A percentile compares a stretch with the other conserved stretches of the same genome.
phyloP scores from a whole-genome alignment of 2,113 vertebrate genomes.

The Dipodomys merriami region DNA sequence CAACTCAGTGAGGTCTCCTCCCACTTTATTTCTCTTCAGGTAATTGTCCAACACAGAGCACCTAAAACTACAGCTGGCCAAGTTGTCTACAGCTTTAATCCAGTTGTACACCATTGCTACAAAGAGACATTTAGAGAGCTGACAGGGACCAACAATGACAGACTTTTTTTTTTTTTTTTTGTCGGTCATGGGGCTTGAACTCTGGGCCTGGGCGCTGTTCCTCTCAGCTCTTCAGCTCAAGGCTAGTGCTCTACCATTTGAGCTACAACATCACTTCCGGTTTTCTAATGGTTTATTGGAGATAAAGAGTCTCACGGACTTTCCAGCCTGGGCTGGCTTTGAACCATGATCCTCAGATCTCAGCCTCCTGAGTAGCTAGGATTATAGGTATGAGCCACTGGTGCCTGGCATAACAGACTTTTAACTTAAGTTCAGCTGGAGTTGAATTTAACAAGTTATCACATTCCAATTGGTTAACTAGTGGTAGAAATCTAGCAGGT shows the following conservation, averaged over 20 bases:
- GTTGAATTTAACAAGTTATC: background rate
- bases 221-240: no score
- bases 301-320: no score
- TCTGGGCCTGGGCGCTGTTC: no score
- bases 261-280: no score
- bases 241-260: no score
- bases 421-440: background rate
- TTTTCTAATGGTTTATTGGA: no score
- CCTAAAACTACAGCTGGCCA: background rate
- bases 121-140: background rate
- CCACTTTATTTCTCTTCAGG: background rate
- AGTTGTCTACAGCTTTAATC: background rate
- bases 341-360: no score
- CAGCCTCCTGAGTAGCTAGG: no score
- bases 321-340: no score
- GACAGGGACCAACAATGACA: background rate
- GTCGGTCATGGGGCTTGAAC: no score
- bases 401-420: background rate
- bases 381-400: no score
- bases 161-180: no score
- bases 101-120: accelerated
- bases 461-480: background rate
- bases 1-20: background rate
- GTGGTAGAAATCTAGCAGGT: background rate
- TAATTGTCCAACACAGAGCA: background rate